Conservation (phyloP, 2,888 invertebrate genomes). For the Parapristionchus giblindavisi region DNA sequence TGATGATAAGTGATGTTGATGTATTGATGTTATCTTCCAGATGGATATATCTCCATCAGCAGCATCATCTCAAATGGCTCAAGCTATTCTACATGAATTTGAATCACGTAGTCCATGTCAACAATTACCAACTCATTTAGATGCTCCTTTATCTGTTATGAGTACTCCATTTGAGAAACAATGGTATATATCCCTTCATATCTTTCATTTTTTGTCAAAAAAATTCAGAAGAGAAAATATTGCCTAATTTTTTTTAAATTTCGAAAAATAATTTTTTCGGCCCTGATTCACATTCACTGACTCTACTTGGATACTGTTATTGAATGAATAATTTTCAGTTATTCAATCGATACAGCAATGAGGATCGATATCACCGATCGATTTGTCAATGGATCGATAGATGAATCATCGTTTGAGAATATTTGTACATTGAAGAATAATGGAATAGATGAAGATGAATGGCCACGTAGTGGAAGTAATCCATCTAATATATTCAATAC, state of each 20-base stretch:
- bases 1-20: not conserved
- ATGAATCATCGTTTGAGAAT: slow-evolving; percentile 21
- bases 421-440: not conserved
- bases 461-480: slow-evolving; percentile 2
- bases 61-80: slow-evolving; percentile 22
- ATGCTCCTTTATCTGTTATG: slow-evolving; percentile 23
- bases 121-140: slow-evolving; percentile 25
- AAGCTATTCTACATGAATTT: slow-evolving; percentile 16
- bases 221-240: too few species aligned
- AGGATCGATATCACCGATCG: slow-evolving; percentile 7
- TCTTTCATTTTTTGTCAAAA: not conserved
- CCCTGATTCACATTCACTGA: too few species aligned
- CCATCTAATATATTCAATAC: too few species aligned
- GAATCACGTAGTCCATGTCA: slow-evolving; percentile 26
- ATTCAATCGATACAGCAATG: slow-evolving; percentile 6
- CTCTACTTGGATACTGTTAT: too few species aligned
- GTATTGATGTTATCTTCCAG: not conserved
- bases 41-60: not conserved
- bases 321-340: not conserved
- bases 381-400: not conserved
- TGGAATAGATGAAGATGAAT: slow-evolving; percentile 18
- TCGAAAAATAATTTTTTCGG: too few species aligned
- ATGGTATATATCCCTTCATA: not conserved
- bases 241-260: too few species aligned
- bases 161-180: slow-evolving; percentile 9